These are phyloP conservation scores for Linnaemya tessellans DNA, from an alignment of 2,888 invertebrate genomes.

Conservation along the genomic window DNA sequence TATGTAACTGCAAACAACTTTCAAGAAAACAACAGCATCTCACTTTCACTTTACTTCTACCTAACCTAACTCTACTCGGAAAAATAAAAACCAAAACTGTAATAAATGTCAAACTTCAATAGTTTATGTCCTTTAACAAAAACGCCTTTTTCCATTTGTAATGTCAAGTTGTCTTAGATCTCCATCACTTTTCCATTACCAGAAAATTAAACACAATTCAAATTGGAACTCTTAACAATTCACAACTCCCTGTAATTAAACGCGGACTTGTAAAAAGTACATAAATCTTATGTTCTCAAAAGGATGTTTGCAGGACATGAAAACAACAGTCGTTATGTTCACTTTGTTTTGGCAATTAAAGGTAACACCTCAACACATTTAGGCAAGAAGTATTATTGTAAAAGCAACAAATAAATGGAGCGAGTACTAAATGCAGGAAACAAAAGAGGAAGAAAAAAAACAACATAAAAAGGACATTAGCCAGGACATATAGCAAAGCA, in stretches of 20 bases:
- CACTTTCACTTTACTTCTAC: neutral
- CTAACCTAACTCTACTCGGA: neutral
- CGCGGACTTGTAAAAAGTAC: slow-evolving; percentile 41
- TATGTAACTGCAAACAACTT: too few relatives aligned
- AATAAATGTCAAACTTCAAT: slow-evolving; percentile 78
- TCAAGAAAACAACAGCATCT: too few relatives aligned
- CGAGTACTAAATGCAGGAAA: too few relatives aligned
- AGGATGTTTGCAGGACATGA: slow-evolving; percentile 33
- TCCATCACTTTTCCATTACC: neutral
- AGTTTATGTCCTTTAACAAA: slow-evolving; percentile 76
- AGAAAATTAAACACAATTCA: slow-evolving; percentile 1
- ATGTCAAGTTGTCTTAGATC: slow-evolving; percentile 21
- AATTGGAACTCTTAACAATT: neutral
- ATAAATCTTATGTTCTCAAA: slow-evolving; percentile 63
- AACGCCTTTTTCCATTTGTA: slow-evolving; percentile 64
- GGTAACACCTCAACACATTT: slow-evolving; percentile 79
- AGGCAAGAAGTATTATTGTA: slow-evolving; percentile 19
- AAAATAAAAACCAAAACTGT: slow-evolving; percentile 52
- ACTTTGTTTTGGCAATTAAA: slow-evolving; percentile 77
- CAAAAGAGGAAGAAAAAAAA: slow-evolving; percentile 7
- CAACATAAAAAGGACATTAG: slow-evolving; percentile 69
- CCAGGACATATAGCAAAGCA: slow-evolving; percentile 57
- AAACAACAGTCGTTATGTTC: slow-evolving; percentile 72
- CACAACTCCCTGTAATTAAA: slow-evolving; percentile 22
- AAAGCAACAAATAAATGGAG: slow-evolving; percentile 41